Base-by-base conservation (phyloP, 1,140 invertebrate species). In the Coboldia fuscipes region DNA sequence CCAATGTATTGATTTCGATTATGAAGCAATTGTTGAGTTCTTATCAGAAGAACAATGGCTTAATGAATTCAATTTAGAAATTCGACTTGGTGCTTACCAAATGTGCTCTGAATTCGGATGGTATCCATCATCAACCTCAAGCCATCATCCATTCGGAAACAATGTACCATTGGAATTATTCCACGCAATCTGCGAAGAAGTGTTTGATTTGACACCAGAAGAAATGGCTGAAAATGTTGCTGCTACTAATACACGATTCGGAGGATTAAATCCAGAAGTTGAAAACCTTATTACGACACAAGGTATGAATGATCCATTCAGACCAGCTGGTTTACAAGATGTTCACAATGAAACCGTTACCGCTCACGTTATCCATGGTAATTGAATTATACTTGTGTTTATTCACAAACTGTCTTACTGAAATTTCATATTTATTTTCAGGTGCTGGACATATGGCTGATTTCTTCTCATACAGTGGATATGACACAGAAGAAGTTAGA, bases 91-190 rank as follows among this genome's bases (percentile, higher is more conserved):
- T 75, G 58, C 52, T 3, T 76, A 72, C 42, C 75, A 79, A 50
- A 76, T 72, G 0, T 81, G 77, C 51, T 67, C 65, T 14, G 75
- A 80, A 47, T 81, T 68, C 43, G 76, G 73, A 24, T 80, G 70
- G 51, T 80, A 64, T 47, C 74, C 78, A 51, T 72, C 72, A 2
- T 63, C 71, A 0, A 61, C 58, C 30, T 62, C 58, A 2, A 34
- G 41, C 0, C 44, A 52, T 13, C 70, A 72, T 37, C 65, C 70
- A 0, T 80, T 78, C 43, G 72, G 73, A 20, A 44, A 55, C 63
- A 3, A n/a, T 24, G 7, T 24, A 8, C 23, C 23, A 8, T 7
- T n/a, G n/a, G 7, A 7, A 7, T 8, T n/a, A 24, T n/a, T 24
- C 7, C 7, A 24, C 23, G 23, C 23, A 24, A 24, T 8, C 23